Evolutionary conservation across 2,113 vertebrate genomes (phyloP).

Genomic region (Progne subis): DNA sequence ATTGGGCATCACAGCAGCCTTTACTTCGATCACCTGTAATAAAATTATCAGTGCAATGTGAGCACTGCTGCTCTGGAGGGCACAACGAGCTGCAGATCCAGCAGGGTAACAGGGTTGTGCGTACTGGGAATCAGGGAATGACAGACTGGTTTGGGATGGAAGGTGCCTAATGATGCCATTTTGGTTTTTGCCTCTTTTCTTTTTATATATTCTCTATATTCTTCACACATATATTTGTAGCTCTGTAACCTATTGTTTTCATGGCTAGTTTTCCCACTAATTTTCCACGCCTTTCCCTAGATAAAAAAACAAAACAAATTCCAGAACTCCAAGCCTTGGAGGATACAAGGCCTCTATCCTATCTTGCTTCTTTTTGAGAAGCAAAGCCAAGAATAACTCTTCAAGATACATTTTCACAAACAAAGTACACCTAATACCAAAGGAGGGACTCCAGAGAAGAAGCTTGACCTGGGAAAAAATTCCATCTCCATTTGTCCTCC

Average conservation of each 20-base stretch:
- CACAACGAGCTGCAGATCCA: background rate
- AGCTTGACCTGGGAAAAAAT: background rate
- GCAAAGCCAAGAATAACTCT: background rate
- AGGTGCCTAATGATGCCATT: background rate
- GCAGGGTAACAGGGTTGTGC: background rate
- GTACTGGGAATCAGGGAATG: background rate
- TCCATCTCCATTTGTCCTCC: background rate
- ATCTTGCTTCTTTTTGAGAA: background rate
- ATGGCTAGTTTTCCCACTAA: background rate
- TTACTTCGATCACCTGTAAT: background rate
- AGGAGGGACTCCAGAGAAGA: background rate
- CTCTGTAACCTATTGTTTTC: background rate
- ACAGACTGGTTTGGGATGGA: background rate
- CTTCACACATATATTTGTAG: background rate
- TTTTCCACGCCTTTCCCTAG: background rate
- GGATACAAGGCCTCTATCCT: background rate
- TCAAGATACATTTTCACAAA: background rate
- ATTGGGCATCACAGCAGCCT: background rate
- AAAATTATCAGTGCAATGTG: background rate
- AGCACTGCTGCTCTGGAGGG: too few species aligned
- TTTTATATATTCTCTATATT: background rate
- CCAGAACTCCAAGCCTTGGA: background rate
- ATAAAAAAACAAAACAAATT: background rate
- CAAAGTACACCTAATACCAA: background rate
- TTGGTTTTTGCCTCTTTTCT: background rate